Conservation (phyloP, 2,113 vertebrate species). For the Enhydra lutris region DNA sequence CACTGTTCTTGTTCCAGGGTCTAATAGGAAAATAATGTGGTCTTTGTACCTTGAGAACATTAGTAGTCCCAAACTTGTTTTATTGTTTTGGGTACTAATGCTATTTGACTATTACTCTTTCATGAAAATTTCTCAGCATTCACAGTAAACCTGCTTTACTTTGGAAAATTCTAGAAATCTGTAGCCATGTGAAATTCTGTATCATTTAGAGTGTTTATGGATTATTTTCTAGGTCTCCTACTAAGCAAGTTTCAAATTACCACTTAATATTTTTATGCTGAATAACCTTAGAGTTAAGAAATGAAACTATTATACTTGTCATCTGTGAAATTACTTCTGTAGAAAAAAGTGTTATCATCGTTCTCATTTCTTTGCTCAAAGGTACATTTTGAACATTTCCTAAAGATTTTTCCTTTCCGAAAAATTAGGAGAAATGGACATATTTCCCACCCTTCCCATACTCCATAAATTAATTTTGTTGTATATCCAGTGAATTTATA, state of each 20-base stretch:
- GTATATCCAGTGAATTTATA: neutral
- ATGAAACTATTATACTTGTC: neutral
- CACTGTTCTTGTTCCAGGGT: neutral
- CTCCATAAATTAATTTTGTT: neutral
- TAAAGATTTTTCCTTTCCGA: neutral
- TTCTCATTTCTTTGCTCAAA: conserved; percentile 15
- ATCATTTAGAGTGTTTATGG: neutral
- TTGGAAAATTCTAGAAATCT: neutral
- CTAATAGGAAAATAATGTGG: neutral
- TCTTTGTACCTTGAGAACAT: conserved; percentile 5
- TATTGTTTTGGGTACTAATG: neutral
- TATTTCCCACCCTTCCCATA: neutral
- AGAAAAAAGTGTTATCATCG: neutral
- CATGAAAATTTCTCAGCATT: neutral
- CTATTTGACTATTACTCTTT: neutral
- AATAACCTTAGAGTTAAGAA: neutral
- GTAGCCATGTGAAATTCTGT: neutral
- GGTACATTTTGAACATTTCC: neutral
- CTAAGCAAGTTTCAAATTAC: neutral
- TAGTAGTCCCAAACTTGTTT: neutral
- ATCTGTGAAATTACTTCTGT: neutral
- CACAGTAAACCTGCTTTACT: neutral
- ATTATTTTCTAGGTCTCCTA: neutral
- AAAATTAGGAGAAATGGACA: neutral
- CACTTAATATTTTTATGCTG: neutral